Base-by-base conservation (phyloP, 2,888 invertebrate genomes). In the Phortica okadai region DNA sequence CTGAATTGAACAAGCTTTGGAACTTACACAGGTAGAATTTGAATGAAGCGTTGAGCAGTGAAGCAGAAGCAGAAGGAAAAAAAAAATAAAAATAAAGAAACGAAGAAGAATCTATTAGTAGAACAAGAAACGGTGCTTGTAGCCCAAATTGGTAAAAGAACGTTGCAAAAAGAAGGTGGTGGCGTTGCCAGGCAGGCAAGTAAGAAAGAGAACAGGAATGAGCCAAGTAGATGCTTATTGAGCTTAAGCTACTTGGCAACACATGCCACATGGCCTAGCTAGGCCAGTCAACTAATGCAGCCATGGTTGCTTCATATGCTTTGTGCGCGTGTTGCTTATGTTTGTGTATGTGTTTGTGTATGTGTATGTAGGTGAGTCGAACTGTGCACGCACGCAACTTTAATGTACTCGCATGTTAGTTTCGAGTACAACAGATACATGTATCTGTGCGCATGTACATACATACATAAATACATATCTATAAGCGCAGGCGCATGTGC, bases 61-160 rank as follows among this genome's bases (percentile, higher is more conserved):
- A 45, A 74, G 6, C 16, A 66, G 11, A 33, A 16, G 21, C 45
- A 74, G 54, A 56, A 21, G 41, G 10, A 56, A 42, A 11, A 58
- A 14, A 14, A 64, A 21, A 59, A 33, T 25, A 50, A 11, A 58
- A 74, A 21, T 21, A 21, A 21, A 21, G 21, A 21, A 21, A 21
- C 21, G 41, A 41, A 64, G 66, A 54, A 72, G 21, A 16, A 64
- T 66, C 64, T 74, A 66, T 79, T 77, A 76, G 77, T 79, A 59
- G 79, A 77, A 75, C 79, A 79, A 74, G 56, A 75, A 79, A 79
- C 79, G 77, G 79, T 74, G 74, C 77, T 79, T 77, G 77, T 77
- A 76, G 78, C 79, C 75, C 74, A 76, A 67, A 74, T 76, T 74
- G 25, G 73, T 42, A 74, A 59, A 44, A 56, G 58, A 33, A 21